Evolutionary conservation across 2,888 invertebrate genomes (phyloP), one percentile per base, ranked within the genome.

Genomic region (Agonopterix heracliana): DNA sequence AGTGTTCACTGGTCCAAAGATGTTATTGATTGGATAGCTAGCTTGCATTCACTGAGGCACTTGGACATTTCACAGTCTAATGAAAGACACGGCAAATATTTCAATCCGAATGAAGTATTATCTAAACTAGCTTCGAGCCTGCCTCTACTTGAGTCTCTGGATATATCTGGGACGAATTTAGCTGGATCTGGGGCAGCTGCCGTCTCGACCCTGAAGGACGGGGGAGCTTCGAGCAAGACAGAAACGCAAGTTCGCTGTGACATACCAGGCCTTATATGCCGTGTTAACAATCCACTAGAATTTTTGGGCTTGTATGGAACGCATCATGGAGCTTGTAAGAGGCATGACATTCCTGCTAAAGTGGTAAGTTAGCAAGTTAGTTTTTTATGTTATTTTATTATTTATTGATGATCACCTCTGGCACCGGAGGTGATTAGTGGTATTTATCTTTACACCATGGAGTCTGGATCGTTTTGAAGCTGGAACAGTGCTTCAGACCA

Each of bases 111-210:
- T 80, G 89, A 91, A 54, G 87, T 93, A 34, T 82, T 99, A 41
- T 86, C 91, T 14, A 89, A 90, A 59, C 84, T 99, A 38, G 92
- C 98, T 9, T 89, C 90, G 46, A 92, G 89, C 69, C 88, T 99
- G 63, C 94, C 95, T 0, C 78, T 91, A 46, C 83, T 99, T 52
- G 91, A 91, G 41, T 95, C 95, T 17, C 84, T 99, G 62, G 98
- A 99, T 81, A 97, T 99, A 71, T 97, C 98, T 3, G 98, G 98
- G 10, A 98, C 98, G 12, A 98, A 99, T 89, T 88, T 99, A 56
- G 97, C 98, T 41, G 97, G 98, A 10, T 92, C 92, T 48, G 96
- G 96, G 44, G 93, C 94, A 26, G 93, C 93, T 10, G 89, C 90
- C n/a, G 64, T 74, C 0, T 55, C 68, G 5, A 70, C 83, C 10